Conservation (phyloP, 2,797 vertebrate species). For the Rhynchonycteris naso region DNA sequence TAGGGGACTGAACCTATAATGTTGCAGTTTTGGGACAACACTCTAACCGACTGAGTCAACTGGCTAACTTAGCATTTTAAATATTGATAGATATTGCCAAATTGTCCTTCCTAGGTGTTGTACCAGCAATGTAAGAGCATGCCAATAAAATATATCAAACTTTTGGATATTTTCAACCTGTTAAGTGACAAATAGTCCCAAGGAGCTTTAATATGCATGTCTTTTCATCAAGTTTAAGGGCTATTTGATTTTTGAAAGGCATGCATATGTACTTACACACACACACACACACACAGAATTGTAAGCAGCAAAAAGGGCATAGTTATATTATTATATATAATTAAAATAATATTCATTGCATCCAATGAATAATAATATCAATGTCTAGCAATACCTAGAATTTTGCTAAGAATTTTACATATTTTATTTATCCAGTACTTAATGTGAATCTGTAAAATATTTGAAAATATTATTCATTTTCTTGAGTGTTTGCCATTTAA, state of each 20-base stretch:
- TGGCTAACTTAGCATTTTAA: neutral
- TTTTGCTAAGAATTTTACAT: conserved; percentile 39
- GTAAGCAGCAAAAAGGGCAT: conserved; percentile 14
- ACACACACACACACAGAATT: neutral
- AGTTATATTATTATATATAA: neutral
- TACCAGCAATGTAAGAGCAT: conserved; percentile 28
- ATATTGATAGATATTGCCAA: neutral
- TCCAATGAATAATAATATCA: neutral
- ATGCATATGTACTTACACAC: too few species aligned
- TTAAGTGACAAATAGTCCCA: conserved; percentile 17
- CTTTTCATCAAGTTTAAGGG: conserved; percentile 41
- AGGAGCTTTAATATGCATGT: conserved; percentile 24
- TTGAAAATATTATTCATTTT: conserved; percentile 53
- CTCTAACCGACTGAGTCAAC: neutral
- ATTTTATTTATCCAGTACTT: conserved; percentile 50
- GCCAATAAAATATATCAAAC: conserved; percentile 28
- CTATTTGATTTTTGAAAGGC: neutral
- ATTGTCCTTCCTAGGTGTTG: neutral
- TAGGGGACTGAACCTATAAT: too few species aligned
- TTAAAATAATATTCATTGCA: neutral
- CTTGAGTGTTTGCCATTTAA: conserved; percentile 57
- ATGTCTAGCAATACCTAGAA: neutral
- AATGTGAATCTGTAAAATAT: conserved; percentile 41
- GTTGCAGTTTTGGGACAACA: neutral
- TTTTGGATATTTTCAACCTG: conserved; percentile 22